Conservation (phyloP, 1,140 invertebrate species). For the Drosophila setifemur region DNA sequence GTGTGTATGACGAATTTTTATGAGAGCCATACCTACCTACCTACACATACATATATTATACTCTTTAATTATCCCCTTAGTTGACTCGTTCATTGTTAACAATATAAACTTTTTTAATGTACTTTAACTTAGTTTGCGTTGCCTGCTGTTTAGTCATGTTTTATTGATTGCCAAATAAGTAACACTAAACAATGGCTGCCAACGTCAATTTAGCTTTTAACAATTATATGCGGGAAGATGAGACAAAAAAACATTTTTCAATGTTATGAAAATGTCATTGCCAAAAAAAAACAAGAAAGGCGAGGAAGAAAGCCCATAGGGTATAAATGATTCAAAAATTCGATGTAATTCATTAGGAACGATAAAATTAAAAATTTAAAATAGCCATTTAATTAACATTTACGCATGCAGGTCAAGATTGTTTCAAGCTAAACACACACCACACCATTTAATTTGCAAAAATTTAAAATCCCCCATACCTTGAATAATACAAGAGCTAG, state of each 20-base stretch:
- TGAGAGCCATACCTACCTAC: constrained; percentile 11
- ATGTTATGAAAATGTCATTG: background rate
- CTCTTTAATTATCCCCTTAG: constrained; percentile 29
- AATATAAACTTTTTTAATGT: constrained; percentile 28
- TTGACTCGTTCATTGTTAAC: constrained; percentile 8
- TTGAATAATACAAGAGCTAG: no score
- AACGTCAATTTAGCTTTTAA: constrained; percentile 19
- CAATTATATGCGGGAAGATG: constrained; percentile 1
- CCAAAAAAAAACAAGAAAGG: background rate
- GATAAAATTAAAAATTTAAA: no score
- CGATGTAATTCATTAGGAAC: no score
- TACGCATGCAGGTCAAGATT: no score
- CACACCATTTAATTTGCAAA: no score
- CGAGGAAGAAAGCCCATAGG: no score
- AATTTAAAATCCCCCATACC: no score
- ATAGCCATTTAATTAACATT: no score
- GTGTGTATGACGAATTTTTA: constrained; percentile 8
- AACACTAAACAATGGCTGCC: constrained; percentile 2
- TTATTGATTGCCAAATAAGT: constrained; percentile 10
- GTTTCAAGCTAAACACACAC: no score
- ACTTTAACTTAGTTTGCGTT: background rate
- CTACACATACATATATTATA: background rate
- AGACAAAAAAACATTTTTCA: constrained; percentile 4
- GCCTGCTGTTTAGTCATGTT: constrained; percentile 34
- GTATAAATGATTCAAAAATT: no score